Conservation (phyloP, 2,797 vertebrate genomes). For the Tenualosa thibaudeaui region DNA sequence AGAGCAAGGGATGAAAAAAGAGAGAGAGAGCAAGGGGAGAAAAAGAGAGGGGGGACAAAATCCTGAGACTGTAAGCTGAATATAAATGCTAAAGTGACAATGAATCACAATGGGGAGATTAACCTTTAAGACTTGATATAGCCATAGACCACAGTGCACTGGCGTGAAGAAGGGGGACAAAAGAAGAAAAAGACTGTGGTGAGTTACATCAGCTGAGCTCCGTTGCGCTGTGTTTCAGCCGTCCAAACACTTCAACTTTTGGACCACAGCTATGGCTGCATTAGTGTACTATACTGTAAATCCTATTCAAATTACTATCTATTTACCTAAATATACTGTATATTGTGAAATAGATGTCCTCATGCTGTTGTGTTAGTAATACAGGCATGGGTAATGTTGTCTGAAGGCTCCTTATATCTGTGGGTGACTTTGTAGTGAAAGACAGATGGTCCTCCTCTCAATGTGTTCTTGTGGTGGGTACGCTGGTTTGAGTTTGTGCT, state of each 20-base stretch:
- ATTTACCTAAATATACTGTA: neutral
- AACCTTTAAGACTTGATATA: conserved; percentile 63
- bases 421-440: conserved; percentile 56
- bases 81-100: conserved; percentile 63
- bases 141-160: conserved; percentile 49
- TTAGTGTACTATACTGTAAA: neutral
- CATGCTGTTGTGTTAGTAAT: conserved; percentile 22
- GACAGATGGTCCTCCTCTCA: conserved; percentile 56
- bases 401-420: conserved; percentile 46
- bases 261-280: neutral
- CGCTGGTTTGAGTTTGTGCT: conserved; percentile 53
- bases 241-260: conserved; percentile 16
- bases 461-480: conserved; percentile 50
- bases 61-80: conserved; percentile 59
- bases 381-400: conserved; percentile 36
- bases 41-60: conserved; percentile 1
- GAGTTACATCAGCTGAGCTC: conserved; percentile 21
- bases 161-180: conserved; percentile 37
- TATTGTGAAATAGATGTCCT: neutral
- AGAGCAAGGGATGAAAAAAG: conserved; percentile 4
- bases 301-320: neutral
- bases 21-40: neutral
- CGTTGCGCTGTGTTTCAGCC: conserved; percentile 37
- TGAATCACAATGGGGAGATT: conserved; percentile 66
- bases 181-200: neutral